Conservation (phyloP, 2,113 vertebrate genomes). For the Mus pahari region DNA sequence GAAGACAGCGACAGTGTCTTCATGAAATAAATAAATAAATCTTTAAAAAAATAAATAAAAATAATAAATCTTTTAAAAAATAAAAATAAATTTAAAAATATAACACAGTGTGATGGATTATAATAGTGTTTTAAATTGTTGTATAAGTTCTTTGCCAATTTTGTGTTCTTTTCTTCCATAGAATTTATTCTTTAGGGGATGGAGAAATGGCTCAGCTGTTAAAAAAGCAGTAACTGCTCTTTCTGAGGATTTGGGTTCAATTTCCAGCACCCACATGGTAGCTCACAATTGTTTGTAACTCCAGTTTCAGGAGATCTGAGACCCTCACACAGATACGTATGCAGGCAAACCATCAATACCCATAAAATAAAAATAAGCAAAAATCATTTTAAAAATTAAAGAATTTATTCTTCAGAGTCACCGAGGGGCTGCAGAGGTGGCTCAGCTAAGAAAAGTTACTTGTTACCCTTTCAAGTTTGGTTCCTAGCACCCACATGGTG, state of each 20-base stretch:
- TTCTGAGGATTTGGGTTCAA: neutral
- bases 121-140: neutral
- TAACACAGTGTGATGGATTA: neutral
- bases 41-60: too few species aligned
- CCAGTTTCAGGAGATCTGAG: neutral
- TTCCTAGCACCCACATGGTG: neutral
- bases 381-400: neutral
- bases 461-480: neutral
- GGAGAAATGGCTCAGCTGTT: neutral
- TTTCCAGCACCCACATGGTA: neutral
- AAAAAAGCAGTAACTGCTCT: neutral
- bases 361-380: neutral
- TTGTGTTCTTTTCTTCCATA: too few species aligned
- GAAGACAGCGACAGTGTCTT: too few species aligned
- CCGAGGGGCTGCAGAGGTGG: neutral
- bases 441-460: too few species aligned
- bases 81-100: too few species aligned
- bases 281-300: neutral
- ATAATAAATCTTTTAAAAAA: too few species aligned
- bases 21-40: too few species aligned
- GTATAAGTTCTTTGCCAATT: neutral
- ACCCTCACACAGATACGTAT: neutral
- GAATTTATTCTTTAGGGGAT: conserved; percentile 34
- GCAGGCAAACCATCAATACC: neutral
- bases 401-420: conserved; percentile 30